A percentile compares a stretch with the other conserved stretches of the same genome.
Conservation (phyloP, 64 coral and sea anemone genomes). For the Orbicella faveolata region DNA sequence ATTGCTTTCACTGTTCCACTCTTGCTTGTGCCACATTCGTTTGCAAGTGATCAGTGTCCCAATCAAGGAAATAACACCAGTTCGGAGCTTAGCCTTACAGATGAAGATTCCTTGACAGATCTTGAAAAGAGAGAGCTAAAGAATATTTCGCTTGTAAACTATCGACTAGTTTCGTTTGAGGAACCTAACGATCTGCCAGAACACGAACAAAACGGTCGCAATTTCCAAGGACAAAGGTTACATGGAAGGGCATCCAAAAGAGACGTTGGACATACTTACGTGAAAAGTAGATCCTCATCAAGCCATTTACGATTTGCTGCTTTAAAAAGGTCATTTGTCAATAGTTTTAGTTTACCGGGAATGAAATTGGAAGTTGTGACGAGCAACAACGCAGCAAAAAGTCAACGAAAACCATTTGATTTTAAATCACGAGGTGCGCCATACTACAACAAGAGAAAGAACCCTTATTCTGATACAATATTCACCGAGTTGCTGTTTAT, state of each 20-base stretch:
- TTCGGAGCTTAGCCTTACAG: conserved; percentile 8
- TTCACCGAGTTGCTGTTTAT: conserved; percentile 76
- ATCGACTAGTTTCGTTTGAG: not conserved
- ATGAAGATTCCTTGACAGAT: not conserved
- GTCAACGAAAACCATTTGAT: conserved; percentile 59
- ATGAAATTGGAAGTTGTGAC: conserved; percentile 29
- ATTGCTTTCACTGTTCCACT: conserved; percentile 71
- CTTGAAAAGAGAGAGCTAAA: not conserved
- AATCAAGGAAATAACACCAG: conserved; percentile 24
- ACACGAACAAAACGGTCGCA: not conserved
- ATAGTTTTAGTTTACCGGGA: conserved; percentile 67
- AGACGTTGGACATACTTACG: not conserved
- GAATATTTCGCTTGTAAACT: not conserved
- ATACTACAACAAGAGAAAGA: conserved; percentile 65
- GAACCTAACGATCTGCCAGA: too few relatives aligned
- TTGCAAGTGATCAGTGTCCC: not conserved
- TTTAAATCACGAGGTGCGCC: conserved; percentile 62
- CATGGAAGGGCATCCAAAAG: not conserved
- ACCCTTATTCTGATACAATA: conserved; percentile 63
- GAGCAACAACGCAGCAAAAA: conserved; percentile 2
- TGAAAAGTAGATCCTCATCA: not conserved
- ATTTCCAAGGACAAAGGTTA: not conserved
- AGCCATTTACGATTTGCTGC: not conserved
- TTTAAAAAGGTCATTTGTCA: conserved; percentile 39
- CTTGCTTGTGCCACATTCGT: conserved; percentile 44